Conservation (phyloP, 2,113 vertebrate genomes). For the Coracopsis vasa region DNA sequence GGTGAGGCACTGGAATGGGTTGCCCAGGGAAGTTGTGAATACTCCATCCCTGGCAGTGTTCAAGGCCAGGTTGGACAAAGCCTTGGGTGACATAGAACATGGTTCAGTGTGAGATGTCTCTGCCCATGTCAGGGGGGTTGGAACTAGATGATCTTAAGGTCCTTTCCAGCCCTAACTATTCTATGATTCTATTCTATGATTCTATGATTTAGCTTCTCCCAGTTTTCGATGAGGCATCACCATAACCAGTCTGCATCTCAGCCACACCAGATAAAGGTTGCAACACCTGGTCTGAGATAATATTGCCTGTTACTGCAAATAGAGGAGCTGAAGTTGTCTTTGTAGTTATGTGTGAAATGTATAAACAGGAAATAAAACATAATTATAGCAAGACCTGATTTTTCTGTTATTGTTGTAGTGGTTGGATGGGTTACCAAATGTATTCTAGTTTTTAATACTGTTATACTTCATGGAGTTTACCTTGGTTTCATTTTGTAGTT, state of each 20-base stretch:
- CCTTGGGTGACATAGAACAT: no score
- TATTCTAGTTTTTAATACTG: background rate
- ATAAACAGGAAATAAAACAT: background rate
- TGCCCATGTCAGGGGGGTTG: no score
- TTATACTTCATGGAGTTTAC: background rate
- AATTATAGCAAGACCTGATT: background rate
- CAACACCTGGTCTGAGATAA: background rate
- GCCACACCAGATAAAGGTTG: background rate
- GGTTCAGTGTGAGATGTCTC: no score
- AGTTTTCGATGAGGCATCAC: background rate
- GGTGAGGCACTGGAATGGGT: no score
- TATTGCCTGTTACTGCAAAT: background rate
- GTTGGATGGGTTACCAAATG: background rate
- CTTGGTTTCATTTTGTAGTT: background rate
- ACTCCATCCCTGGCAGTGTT: no score
- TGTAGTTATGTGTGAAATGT: background rate
- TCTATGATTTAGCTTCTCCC: background rate
- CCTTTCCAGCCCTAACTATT: no score
- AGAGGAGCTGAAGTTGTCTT: background rate
- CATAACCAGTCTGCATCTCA: background rate
- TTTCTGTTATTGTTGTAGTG: background rate
- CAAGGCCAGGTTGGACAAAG: no score
- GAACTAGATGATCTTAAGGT: no score
- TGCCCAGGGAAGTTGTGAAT: no score
- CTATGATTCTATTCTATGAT: no score